Percentiles rank a stretch among this genome's conserved stretches.
phyloP scores from a whole-genome alignment of 2,797 vertebrate genomes.

The Mustela erminea region DNA sequence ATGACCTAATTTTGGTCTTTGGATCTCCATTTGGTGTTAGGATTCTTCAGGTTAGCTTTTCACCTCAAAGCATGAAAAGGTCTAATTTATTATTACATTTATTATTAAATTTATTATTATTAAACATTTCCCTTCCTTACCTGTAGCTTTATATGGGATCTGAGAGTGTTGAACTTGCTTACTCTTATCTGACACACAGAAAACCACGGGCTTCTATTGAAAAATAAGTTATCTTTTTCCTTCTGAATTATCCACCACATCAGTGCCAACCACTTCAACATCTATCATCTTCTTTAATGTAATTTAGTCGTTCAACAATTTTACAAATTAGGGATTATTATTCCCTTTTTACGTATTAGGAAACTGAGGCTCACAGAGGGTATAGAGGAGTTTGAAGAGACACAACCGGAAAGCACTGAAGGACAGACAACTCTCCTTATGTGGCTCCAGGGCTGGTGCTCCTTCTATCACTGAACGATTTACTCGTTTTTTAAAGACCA shows the following conservation, averaged over 20 bases:
- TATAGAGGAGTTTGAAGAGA: not conserved
- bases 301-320: not conserved
- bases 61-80: not conserved
- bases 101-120: not conserved
- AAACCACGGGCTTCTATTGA: not conserved
- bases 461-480: not conserved
- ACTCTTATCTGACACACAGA: not conserved
- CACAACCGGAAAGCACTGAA: not conserved
- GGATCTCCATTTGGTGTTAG: not conserved
- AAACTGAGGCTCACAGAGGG: not conserved
- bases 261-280: not conserved
- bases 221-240: constrained; percentile 29
- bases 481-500: not conserved
- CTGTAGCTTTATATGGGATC: not conserved
- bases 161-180: not conserved
- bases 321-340: not conserved
- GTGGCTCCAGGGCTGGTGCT: not conserved
- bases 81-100: not conserved
- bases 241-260: not conserved
- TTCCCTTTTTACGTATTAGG: not conserved
- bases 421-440: not conserved
- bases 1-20: not conserved
- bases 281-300: not conserved
- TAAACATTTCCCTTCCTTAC: not conserved
- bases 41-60: not conserved